Evolutionary conservation across 2,888 invertebrate genomes (phyloP), one percentile per base, ranked within the genome.

Genomic region (Phengaris alcon): DNA sequence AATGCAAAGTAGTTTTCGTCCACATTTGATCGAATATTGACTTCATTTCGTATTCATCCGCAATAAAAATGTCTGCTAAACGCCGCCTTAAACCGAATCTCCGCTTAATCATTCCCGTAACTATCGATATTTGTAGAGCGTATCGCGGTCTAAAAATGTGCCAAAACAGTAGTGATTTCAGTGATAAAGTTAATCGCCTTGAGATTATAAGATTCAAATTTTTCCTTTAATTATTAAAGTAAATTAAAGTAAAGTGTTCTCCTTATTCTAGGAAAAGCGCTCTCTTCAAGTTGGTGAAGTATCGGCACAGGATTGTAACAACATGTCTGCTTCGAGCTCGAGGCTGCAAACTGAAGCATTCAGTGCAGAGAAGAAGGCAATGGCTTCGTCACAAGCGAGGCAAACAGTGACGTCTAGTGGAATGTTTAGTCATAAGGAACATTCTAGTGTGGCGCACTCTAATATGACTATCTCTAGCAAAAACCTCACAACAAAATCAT

Each of bases 291-390:
- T 97, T 75, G 97, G 97, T 76, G 98, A 98, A 86, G 93, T 97
- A 75, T 95, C 96, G 75, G 97, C 97, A 82, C 97, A 97, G 87
- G 97, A 97, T 87, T 96, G 96, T 81, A 97, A 97, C 86, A 97
- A 97, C 87, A 95, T 97, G 91, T 96, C 97, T 76, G 96, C 97
- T 70, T 95, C 97, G 68, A 96, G 96, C 85, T 96, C 97, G 93
- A 96, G 97, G 88, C 94, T 98, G 76, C 97, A 97, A 80, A 97
- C 97, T 74, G 97, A 97, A 83, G 96, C 96, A 64, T 98, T 97
- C 89, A 97, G 97, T 82, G 96, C 97, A 12, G 97, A 98, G 90
- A 97, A 97, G 85, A 95, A 95, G 82, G 94, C 95, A 73, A 95
- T 95, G 86, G 95, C 96, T 75, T 96, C 96, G 78, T 94, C 95